Evolutionary conservation across 2,888 invertebrate species (phyloP).

Genomic region (Limnephilus lunatus): DNA sequence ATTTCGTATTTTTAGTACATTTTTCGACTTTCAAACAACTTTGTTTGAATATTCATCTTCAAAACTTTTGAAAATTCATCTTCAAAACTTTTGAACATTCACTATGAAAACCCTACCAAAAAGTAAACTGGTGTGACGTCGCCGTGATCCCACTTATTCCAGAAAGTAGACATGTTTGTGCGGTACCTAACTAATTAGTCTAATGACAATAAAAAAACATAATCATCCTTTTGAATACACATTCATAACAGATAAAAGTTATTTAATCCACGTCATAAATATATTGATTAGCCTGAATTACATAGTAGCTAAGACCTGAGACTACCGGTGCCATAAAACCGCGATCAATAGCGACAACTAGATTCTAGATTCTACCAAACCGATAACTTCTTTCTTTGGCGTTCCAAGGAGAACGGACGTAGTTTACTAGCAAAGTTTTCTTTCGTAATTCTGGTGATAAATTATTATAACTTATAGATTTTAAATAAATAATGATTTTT

Average conservation of each 20-base stretch:
- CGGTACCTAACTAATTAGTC: no score
- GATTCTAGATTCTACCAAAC: not conserved
- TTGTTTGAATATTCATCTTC: not conserved
- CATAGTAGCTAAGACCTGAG: not conserved
- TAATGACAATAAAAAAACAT: no score
- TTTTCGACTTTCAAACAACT: not conserved
- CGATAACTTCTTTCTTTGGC: not conserved
- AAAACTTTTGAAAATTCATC: no score
- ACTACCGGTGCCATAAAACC: slow-evolving; percentile 2
- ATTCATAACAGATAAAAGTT: not conserved
- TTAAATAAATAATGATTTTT: not conserved
- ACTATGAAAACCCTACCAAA: no score
- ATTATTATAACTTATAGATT: not conserved
- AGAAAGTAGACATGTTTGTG: no score
- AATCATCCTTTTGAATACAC: not conserved
- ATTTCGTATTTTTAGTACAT: not conserved
- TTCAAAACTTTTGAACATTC: no score
- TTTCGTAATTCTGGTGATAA: not conserved
- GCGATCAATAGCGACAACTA: not conserved
- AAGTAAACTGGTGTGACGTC: no score
- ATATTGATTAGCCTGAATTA: slow-evolving; percentile 2
- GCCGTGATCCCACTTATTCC: no score
- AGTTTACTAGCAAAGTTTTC: not conserved
- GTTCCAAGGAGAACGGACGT: not conserved
- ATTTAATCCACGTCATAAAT: not conserved